phyloP scores from a whole-genome alignment of 92 coral and sea anemone genomes.

The Pocillopora grandis region DNA sequence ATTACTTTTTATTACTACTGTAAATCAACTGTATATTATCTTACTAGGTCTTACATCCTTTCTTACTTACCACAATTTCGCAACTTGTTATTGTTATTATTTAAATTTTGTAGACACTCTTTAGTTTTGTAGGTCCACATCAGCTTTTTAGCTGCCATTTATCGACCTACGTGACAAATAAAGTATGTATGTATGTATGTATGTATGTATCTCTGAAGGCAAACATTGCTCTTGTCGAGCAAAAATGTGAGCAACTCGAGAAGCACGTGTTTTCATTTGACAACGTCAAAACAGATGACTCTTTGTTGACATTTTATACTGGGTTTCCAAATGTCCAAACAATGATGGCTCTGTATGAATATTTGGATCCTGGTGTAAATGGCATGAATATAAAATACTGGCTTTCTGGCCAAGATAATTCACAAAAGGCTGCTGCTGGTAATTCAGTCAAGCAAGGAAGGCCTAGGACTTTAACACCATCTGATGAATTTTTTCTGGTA shows the following conservation, averaged over 20 bases:
- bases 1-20: too few species aligned
- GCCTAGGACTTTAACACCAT: conserved; percentile 31
- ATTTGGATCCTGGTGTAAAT: conserved; percentile 26
- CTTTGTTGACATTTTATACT: conserved; percentile 40
- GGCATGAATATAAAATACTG: conserved; percentile 36
- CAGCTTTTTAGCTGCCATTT: too few species aligned
- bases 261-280: conserved; percentile 48
- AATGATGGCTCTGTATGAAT: conserved; percentile 36
- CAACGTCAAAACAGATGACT: conserved; percentile 41
- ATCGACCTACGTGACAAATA: too few species aligned
- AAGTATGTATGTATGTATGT: too few species aligned
- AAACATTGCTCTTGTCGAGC: conserved; percentile 8
- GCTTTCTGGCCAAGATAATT: conserved; percentile 14
- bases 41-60: too few species aligned
- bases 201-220: conserved; percentile 3
- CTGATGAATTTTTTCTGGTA: conserved; percentile 49
- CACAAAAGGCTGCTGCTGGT: too few species aligned
- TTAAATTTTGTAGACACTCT: too few species aligned
- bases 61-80: too few species aligned
- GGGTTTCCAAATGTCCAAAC: conserved; percentile 52
- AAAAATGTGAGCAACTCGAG: conserved; percentile 30
- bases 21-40: too few species aligned
- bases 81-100: too few species aligned
- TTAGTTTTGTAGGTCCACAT: too few species aligned
- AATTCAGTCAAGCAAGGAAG: conserved; percentile 39